Conservation (phyloP, 2,113 vertebrate species). For the Odontesthes bonariensis region DNA sequence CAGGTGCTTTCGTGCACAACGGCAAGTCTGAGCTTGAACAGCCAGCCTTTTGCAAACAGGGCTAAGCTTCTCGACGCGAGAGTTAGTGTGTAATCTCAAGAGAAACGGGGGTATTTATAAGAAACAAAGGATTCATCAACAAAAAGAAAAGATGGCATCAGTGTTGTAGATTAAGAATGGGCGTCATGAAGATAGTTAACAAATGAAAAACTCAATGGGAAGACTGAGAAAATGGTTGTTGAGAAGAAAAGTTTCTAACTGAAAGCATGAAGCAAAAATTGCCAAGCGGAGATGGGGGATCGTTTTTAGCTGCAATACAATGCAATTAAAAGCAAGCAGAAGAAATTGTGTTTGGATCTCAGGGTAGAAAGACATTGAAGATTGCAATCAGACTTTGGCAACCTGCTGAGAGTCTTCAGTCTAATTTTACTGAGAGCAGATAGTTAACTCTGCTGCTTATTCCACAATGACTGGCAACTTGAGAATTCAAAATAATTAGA, state of each 20-base stretch:
- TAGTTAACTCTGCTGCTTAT: constrained; percentile 37
- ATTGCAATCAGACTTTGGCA: constrained; percentile 63
- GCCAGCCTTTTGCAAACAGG: background rate
- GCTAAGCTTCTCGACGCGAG: background rate
- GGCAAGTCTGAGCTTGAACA: constrained; percentile 4
- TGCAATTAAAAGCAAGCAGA: constrained; percentile 43
- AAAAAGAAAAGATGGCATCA: background rate
- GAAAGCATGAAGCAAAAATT: constrained; percentile 1
- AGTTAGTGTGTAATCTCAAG: background rate
- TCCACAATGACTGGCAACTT: constrained; percentile 30
- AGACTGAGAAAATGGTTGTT: background rate
- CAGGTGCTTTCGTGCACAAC: background rate
- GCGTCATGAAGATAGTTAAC: constrained; percentile 1
- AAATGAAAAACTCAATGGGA: constrained; percentile 6
- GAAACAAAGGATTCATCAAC: background rate
- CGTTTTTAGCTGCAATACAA: constrained; percentile 7
- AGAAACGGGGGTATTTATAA: background rate
- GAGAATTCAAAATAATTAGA: constrained; percentile 55
- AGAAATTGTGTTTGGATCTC: constrained; percentile 33
- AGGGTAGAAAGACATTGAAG: constrained; percentile 17
- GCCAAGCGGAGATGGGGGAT: constrained; percentile 17
- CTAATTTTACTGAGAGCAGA: constrained; percentile 42
- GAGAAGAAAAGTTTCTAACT: constrained; percentile 9
- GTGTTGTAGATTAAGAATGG: background rate
- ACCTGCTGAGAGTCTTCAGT: constrained; percentile 64